phyloP scores from a whole-genome alignment of 2,888 invertebrate genomes.

The Pyrocoelia pectoralis region DNA sequence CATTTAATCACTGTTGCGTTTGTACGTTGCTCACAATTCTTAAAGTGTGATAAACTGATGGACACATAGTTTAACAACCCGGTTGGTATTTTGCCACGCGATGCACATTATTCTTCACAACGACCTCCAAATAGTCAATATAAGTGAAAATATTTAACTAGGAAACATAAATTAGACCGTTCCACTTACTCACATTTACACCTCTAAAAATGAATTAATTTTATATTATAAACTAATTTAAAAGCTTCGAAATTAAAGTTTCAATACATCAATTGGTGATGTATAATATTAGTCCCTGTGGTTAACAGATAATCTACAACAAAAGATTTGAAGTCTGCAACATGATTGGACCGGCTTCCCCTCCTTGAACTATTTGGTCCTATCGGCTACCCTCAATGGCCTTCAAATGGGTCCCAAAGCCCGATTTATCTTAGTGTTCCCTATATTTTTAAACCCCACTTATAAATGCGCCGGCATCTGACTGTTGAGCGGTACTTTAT shows the following conservation, averaged over 20 bases:
- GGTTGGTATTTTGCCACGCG: constrained; percentile 27
- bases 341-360: constrained; percentile 54
- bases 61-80: constrained; percentile 20
- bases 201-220: not conserved
- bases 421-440: constrained; percentile 44
- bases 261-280: not conserved
- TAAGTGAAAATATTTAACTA: constrained; percentile 19
- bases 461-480: constrained; percentile 24
- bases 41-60: constrained; percentile 21
- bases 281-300: constrained; percentile 13
- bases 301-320: constrained; percentile 28
- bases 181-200: constrained; percentile 15
- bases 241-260: not conserved
- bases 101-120: constrained; percentile 22
- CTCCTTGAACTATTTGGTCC: constrained; percentile 47
- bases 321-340: constrained; percentile 50
- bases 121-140: constrained; percentile 16
- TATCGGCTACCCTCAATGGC: constrained; percentile 54
- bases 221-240: not conserved
- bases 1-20: constrained; percentile 17
- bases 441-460: constrained; percentile 40
- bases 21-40: constrained; percentile 8
- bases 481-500: constrained; percentile 23
- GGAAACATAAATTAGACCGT: constrained; percentile 16
- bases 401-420: constrained; percentile 51